phyloP scores from a whole-genome alignment of 2,888 invertebrate species.

The Palloptera scutellata region DNA sequence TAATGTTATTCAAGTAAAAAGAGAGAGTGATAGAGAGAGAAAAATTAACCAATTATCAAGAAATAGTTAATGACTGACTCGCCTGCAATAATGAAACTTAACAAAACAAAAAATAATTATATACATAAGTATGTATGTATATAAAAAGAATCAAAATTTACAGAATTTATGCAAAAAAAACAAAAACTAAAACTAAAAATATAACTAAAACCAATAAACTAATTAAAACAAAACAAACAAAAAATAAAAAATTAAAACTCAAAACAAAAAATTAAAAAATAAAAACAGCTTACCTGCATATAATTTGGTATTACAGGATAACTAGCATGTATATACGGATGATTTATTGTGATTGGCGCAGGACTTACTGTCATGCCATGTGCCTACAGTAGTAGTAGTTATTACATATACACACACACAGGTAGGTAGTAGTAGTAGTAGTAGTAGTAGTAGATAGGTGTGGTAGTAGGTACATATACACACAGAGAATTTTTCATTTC shows the following conservation, averaged over 20 bases:
- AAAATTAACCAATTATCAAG: not conserved
- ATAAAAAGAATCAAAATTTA: not conserved
- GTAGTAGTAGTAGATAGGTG: conserved; percentile 19
- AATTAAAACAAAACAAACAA: conserved; percentile 19
- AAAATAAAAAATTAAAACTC: conserved; percentile 26
- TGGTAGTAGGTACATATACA: conserved; percentile 12
- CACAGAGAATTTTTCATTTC: conserved; percentile 28
- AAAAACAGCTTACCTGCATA: conserved; percentile 63
- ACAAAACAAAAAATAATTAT: too few species aligned
- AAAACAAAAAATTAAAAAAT: conserved; percentile 34
- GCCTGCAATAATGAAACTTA: too few species aligned
- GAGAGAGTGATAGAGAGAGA: too few species aligned
- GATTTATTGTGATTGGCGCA: conserved; percentile 66
- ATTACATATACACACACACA: not conserved
- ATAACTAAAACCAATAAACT: conserved; percentile 20
- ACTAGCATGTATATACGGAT: conserved; percentile 66
- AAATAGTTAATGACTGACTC: too few species aligned
- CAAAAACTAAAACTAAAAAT: not conserved
- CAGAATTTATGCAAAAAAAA: not conserved
- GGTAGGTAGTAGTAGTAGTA: conserved; percentile 24
- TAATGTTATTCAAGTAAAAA: too few species aligned
- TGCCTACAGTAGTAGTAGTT: conserved; percentile 51
- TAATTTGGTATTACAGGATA: conserved; percentile 66
- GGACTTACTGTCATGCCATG: conserved; percentile 66
- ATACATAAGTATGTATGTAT: too few species aligned